Base-by-base conservation (phyloP, 1,140 invertebrate genomes). In the Calephelis nemesis region DNA sequence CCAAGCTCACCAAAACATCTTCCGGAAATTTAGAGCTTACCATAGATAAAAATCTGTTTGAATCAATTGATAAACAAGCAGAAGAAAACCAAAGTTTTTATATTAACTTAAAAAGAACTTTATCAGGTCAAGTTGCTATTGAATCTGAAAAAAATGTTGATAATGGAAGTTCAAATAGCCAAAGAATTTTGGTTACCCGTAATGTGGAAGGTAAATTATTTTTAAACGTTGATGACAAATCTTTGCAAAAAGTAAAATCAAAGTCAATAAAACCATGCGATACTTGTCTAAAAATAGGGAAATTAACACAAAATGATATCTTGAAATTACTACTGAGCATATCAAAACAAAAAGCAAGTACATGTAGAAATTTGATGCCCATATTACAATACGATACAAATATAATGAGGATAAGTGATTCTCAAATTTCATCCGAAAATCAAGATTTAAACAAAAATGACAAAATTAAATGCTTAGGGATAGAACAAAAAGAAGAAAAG, bases 11-110 rank as follows among this genome's bases (percentile, higher is more conserved):
- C 47, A 72, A 70, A 19, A 62, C 68, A 40, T 63, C 67, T 42
- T 81, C 80, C 7, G 78, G 77, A 1, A 70, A 70, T 39, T 71
- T 82, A 52, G 75, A 71, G 30, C 70, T 81, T 8, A 76, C 73
- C 42, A 54, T 83, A 63, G 69, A 85, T 69, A 67, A 82, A 69
- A 70, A 74, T 49, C 39, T 75, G 11, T 71, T 82, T 39, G 63
- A 76, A 8, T 48, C 74, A 6, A 74, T 85, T 49, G 72, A 83
- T 49, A 63, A 69, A 40, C 76, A 72, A 63, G 71, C 63, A 9
- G 40, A 70, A 65, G 58, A 74, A 42, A 68, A 78, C 63, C 58
- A 64, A 45, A 70, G 72, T 47, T 50, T 76, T 12, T 71, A 62
- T 68, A 66, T 75, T 19, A 66, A 65, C n/a, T 67, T 82, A 48